These are phyloP conservation scores for Copidosoma aretas DNA, from an alignment of 2,888 invertebrate genomes.

Conservation along the genomic window DNA sequence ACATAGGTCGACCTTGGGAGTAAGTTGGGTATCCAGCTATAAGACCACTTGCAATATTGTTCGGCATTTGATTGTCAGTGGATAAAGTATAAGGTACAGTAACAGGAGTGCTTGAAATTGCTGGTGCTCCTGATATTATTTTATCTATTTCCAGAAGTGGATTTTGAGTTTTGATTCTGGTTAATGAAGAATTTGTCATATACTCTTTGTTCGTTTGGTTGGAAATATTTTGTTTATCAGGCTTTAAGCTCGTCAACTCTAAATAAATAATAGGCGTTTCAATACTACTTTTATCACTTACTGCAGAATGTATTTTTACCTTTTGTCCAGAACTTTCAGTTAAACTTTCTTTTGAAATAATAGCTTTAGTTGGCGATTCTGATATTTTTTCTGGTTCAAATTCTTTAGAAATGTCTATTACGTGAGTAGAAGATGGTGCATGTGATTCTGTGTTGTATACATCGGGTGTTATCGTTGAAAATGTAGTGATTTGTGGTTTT, in stretches of 20 bases:
- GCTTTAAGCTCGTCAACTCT: slow-evolving; percentile 16
- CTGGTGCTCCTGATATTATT: slow-evolving; percentile 46
- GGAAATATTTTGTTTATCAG: slow-evolving; percentile 4
- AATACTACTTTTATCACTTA: slow-evolving; percentile 4
- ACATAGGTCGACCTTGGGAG: slow-evolving; percentile 16
- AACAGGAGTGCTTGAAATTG: slow-evolving; percentile 29
- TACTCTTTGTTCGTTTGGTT: slow-evolving; percentile 1
- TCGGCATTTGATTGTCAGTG: slow-evolving; percentile 36
- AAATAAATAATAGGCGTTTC: slow-evolving; percentile 36
- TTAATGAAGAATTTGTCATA: slow-evolving; percentile 26
- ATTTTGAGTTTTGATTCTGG: slow-evolving; percentile 36
- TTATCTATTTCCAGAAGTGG: slow-evolving; percentile 44
- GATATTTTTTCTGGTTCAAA: background rate
- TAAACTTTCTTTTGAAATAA: background rate
- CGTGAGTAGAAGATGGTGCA: too few relatives aligned
- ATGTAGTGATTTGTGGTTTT: background rate
- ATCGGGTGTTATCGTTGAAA: background rate
- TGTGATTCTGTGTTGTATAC: background rate
- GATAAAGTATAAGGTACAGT: slow-evolving; percentile 43
- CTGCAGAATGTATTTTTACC: background rate
- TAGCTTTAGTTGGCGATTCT: background rate
- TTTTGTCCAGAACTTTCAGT: background rate
- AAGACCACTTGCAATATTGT: slow-evolving; percentile 51
- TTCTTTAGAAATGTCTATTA: background rate
- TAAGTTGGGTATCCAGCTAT: slow-evolving; percentile 52